Conservation (phyloP, 2,797 vertebrate genomes). For the Hypotaenidia philippensis region DNA sequence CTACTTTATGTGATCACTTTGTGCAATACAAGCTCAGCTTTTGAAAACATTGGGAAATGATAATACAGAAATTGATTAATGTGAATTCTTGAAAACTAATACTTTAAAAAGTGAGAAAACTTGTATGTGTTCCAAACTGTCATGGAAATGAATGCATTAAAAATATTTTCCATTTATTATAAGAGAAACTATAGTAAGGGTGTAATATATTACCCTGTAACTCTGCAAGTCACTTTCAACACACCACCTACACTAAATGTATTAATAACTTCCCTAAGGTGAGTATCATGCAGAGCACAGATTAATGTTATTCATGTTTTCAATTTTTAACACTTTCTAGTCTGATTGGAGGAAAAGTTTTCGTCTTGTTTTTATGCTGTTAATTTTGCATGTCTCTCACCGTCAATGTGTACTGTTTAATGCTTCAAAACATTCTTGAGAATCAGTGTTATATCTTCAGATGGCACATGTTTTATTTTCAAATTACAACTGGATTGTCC, state of each 20-base stretch:
- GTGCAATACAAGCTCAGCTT: background rate
- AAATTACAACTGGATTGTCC: background rate
- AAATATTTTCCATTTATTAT: slow-evolving; percentile 33
- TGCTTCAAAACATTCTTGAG: background rate
- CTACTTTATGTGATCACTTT: background rate
- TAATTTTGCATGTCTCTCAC: background rate
- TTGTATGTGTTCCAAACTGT: background rate
- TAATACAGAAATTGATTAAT: background rate
- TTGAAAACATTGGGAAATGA: background rate
- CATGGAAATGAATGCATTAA: background rate
- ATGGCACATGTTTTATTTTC: background rate
- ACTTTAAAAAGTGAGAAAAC: background rate
- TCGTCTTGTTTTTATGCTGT: background rate
- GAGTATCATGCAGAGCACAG: background rate
- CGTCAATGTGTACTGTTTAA: background rate
- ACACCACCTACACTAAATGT: slow-evolving; percentile 16
- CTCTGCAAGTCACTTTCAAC: slow-evolving; percentile 25
- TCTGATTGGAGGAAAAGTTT: background rate
- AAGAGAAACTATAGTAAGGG: background rate
- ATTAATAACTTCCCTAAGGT: slow-evolving; percentile 56
- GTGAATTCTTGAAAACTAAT: background rate
- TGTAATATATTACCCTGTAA: slow-evolving; percentile 16
- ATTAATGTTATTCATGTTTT: slow-evolving; percentile 21
- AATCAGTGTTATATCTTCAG: background rate
- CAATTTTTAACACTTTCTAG: slow-evolving; percentile 18